A percentile compares a stretch with the other conserved stretches of the same genome.
phyloP scores from a whole-genome alignment of 2,797 vertebrate species.

The Ataeniobius toweri region DNA sequence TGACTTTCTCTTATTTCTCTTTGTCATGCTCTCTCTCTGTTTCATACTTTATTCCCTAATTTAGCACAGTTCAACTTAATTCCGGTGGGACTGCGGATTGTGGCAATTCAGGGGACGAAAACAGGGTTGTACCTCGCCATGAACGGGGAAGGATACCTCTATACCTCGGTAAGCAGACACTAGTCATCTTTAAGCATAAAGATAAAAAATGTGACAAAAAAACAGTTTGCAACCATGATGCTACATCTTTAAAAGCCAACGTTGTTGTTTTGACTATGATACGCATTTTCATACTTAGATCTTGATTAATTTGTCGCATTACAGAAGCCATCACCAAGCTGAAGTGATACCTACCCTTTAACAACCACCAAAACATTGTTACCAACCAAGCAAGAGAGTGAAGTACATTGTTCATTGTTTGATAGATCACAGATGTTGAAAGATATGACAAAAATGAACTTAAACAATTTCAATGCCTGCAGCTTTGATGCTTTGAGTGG shows the following conservation, averaged over 20 bases:
- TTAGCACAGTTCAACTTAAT: conserved; percentile 99
- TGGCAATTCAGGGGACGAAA: conserved; percentile 98
- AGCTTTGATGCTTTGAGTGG: background rate
- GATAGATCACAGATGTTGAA: background rate
- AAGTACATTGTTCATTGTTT: background rate
- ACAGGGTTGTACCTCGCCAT: conserved; percentile 95
- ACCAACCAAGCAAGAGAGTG: background rate
- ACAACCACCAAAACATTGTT: background rate
- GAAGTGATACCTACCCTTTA: background rate
- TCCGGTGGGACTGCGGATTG: conserved; percentile 97
- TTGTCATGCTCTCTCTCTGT: conserved; percentile 17
- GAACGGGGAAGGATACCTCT: conserved; percentile 96
- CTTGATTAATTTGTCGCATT: background rate
- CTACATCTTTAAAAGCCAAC: conserved; percentile 3
- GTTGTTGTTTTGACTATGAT: background rate
- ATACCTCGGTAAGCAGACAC: conserved; percentile 80
- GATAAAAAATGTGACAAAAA: conserved; percentile 12
- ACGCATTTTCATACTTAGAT: background rate
- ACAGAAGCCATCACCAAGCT: background rate
- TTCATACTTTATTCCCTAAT: conserved; percentile 66
- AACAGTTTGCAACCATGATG: conserved; percentile 1
- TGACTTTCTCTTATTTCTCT: conserved; percentile 29
- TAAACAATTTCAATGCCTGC: background rate
- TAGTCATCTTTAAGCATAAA: conserved; percentile 16
- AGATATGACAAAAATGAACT: background rate